A percentile compares a stretch with the other conserved stretches of the same genome.
These are phyloP conservation scores for Phalera bucephala DNA, from an alignment of 2,888 invertebrate genomes.

Conservation along the genomic window DNA sequence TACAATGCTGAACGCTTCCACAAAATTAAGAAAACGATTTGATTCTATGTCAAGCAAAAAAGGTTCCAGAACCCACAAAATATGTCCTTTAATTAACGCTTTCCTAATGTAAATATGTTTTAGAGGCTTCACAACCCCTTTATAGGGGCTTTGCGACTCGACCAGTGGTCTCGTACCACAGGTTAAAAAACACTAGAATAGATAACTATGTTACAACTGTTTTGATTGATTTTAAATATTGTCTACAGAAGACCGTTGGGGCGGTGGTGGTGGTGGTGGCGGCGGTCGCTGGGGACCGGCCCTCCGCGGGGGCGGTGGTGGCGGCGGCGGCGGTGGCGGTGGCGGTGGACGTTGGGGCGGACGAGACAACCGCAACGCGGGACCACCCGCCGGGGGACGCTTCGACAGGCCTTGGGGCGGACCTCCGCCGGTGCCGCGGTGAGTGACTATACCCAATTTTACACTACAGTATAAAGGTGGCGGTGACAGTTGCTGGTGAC, in stretches of 20 bases:
- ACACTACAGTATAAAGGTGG: constrained; percentile 1
- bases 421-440: not conserved
- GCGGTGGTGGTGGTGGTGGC: constrained; percentile 50
- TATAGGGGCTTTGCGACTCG: no score
- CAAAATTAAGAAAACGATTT: no score
- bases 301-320: constrained; percentile 6
- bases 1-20: no score
- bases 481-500: constrained; percentile 16
- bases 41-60: no score
- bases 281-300: constrained; percentile 43
- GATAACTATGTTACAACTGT: no score
- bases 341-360: constrained; percentile 10
- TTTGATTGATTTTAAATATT: no score
- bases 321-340: constrained; percentile 15
- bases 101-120: no score
- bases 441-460: not conserved
- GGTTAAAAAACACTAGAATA: no score
- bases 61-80: no score
- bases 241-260: constrained; percentile 59
- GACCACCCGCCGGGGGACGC: not conserved
- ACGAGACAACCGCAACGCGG: not conserved
- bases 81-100: no score
- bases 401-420: constrained; percentile 4
- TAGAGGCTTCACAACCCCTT: no score
- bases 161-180: no score